Conservation (phyloP, 2,888 invertebrate species). For the Polymixis lichenea region DNA sequence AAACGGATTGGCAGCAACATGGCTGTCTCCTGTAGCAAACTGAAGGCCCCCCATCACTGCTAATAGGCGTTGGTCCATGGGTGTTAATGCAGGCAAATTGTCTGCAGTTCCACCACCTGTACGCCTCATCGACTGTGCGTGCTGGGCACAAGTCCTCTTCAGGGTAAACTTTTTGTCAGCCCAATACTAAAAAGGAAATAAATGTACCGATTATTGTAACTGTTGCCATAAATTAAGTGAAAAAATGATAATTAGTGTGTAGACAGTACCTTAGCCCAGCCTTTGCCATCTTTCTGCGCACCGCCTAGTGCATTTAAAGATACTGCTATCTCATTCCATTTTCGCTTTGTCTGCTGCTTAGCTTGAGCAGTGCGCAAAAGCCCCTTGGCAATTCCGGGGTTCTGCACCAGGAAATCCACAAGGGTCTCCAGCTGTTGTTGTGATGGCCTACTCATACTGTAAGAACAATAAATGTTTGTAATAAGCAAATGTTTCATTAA, state of each 20-base stretch:
- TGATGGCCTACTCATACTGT: neutral
- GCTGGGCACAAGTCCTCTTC: neutral
- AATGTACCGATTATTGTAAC: neutral
- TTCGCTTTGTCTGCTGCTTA: neutral
- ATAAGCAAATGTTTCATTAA: too few species aligned
- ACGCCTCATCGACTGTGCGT: neutral
- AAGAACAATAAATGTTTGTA: too few species aligned
- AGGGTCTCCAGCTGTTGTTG: neutral
- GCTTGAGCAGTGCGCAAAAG: conserved; percentile 1
- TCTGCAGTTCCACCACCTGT: neutral
- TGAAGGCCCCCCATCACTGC: too few species aligned
- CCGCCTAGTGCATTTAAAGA: neutral
- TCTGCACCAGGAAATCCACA: neutral
- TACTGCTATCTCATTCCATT: conserved; percentile 1
- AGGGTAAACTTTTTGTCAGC: neutral
- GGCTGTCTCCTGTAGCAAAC: conserved; percentile 2
- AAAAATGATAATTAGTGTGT: neutral
- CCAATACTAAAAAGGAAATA: neutral
- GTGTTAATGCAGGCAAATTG: conserved; percentile 2
- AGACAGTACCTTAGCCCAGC: conserved; percentile 3
- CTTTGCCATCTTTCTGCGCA: conserved; percentile 8
- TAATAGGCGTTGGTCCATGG: conserved; percentile 7
- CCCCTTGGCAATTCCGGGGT: conserved; percentile 7
- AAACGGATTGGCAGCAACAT: conserved; percentile 13
- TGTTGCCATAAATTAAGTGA: neutral